phyloP scores from a whole-genome alignment of 2,113 vertebrate species.

The Ammodramus savannarum region DNA sequence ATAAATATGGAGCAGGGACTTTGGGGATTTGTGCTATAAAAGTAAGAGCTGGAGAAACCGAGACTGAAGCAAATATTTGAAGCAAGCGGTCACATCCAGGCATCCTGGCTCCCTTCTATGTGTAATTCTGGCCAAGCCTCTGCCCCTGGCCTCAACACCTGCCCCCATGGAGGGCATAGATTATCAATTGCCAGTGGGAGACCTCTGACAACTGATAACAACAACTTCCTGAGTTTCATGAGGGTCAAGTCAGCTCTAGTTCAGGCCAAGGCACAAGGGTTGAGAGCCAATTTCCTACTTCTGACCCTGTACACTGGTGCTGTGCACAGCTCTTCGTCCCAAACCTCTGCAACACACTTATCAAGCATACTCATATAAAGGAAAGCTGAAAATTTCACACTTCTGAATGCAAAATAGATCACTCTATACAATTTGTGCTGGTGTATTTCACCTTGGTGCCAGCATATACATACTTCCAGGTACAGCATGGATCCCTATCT shows the following conservation, averaged over 20 bases:
- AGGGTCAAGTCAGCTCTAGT: background rate
- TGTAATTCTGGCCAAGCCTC: background rate
- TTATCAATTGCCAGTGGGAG: background rate
- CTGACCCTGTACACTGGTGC: background rate
- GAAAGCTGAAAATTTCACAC: background rate
- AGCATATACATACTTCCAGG: background rate
- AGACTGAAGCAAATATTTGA: background rate
- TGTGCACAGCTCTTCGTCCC: background rate
- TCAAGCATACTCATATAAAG: background rate
- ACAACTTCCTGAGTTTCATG: background rate
- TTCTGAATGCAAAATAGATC: constrained; percentile 6
- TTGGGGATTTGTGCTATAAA: constrained; percentile 22
- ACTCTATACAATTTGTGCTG: background rate
- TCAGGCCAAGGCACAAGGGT: background rate
- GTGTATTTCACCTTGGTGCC: background rate
- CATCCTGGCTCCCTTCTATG: background rate
- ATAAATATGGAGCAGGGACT: constrained; percentile 36
- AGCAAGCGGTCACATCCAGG: background rate
- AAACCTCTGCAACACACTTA: background rate
- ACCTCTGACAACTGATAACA: background rate
- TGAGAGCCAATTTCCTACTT: background rate
- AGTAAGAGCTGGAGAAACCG: background rate
- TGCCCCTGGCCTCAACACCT: accelerated
- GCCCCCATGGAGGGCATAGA: background rate
- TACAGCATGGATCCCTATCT: background rate